phyloP scores from a whole-genome alignment of 2,797 vertebrate genomes.

The Halcyon chelicuti region DNA sequence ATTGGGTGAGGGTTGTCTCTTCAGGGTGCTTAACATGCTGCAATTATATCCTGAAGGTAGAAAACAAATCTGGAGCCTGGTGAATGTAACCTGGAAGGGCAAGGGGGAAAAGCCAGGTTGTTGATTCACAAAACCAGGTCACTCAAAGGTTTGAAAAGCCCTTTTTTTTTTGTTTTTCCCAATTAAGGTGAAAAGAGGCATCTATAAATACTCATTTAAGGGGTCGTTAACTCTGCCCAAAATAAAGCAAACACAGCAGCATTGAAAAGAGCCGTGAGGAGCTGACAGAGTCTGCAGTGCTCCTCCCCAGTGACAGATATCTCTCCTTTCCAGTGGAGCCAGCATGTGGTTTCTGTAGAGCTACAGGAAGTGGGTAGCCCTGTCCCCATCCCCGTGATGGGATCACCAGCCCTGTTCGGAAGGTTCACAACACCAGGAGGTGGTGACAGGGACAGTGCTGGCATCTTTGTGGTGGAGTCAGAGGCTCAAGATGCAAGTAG shows the following conservation, averaged over 20 bases:
- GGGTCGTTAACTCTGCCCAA: not conserved
- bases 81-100: not conserved
- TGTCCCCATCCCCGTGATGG: not conserved
- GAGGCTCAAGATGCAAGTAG: not conserved
- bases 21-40: not conserved
- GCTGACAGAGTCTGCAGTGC: not conserved
- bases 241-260: not conserved
- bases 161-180: not conserved
- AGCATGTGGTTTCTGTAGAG: not conserved
- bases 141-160: not conserved
- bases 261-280: not conserved
- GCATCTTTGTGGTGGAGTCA: fast-evolving
- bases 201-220: not conserved
- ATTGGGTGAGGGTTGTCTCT: not conserved
- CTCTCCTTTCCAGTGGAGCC: not conserved
- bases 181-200: not conserved
- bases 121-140: not conserved
- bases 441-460: fast-evolving
- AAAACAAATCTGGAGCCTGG: not conserved
- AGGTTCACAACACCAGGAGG: not conserved
- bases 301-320: not conserved
- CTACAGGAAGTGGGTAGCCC: fast-evolving
- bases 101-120: not conserved
- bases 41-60: not conserved
- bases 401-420: not conserved